phyloP scores from a whole-genome alignment of 53 echinoderm and acorn worm genomes.

The Holothuria leucospilota region DNA sequence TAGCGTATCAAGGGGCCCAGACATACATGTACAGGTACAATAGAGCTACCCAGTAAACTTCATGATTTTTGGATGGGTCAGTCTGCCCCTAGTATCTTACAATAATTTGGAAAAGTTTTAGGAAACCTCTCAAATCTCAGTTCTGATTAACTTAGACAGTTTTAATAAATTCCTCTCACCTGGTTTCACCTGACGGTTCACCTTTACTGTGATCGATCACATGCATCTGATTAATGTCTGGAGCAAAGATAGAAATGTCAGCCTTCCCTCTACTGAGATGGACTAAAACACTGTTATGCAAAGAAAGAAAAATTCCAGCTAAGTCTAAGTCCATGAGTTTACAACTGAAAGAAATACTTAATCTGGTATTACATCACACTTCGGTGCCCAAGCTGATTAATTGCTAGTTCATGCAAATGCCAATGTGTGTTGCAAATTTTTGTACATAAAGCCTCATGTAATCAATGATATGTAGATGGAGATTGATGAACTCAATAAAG shows the following conservation, averaged over 20 bases:
- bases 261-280: constrained; percentile 86
- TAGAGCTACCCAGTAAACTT: no score
- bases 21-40: no score
- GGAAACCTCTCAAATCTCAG: no score
- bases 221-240: constrained; percentile 92
- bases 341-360: neutral
- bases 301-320: neutral
- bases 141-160: no score
- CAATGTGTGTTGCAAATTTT: no score
- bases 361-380: neutral
- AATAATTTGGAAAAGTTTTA: no score
- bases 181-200: constrained; percentile 80
- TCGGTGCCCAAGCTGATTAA: neutral
- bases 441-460: no score
- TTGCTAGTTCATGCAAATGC: neutral
- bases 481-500: no score
- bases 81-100: no score
- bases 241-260: constrained; percentile 87
- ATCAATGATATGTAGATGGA: no score
- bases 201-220: constrained; percentile 95
- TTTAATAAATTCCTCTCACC: constrained; percentile 48
- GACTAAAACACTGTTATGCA: constrained; percentile 64
- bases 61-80: no score
- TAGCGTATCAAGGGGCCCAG: no score
- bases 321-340: neutral